Base-by-base conservation (phyloP, 2,888 invertebrate species). In the Sminthurinus aureus region DNA sequence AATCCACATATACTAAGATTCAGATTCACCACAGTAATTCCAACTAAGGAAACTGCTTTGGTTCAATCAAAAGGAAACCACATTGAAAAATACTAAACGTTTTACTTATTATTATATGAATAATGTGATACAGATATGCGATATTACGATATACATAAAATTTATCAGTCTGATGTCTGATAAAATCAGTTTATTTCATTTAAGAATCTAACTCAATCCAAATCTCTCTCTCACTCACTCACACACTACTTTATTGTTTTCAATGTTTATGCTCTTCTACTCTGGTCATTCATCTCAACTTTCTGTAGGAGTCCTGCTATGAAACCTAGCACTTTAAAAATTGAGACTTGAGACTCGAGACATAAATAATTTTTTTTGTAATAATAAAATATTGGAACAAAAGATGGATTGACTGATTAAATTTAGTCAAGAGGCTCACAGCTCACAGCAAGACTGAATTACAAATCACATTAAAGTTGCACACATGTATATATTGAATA, bases 231-330 rank as follows among this genome's bases (percentile, higher is more conserved):
- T n/a, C n/a, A n/a, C n/a, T 69, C n/a, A 11, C n/a, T 22, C 67
- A 38, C 6, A 4, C 38, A 38, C 38, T 38, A 38, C 38, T 38
- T 38, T 38, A 38, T 38, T 38, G 38, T 38, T 38, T 38, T 20
- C 24, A 71, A 13, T 26, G 22, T 24, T 26, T 22, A 22, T 9
- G 24, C 24, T 22, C 22, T 6, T 20, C 9, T 18, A 22, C 71
- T 13, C 71, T 71, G 71, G 26, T 71, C 71, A 71, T 71, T 71
- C 71, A 71, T 71, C 71, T 71, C 24, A 12, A 0, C 58, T 9
- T 58, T 58, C 58, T 58, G 15, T 58, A 58, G 15, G 9, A 13
- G 13, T 58, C 58, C 13, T 15, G 18, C 15, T 58, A 58, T 58
- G 18, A 58, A 58, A 58, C 4, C 13, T 58, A 38, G 38, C 38